phyloP scores from a whole-genome alignment of 2,113 vertebrate species.

The Hemiscyllium ocellatum region DNA sequence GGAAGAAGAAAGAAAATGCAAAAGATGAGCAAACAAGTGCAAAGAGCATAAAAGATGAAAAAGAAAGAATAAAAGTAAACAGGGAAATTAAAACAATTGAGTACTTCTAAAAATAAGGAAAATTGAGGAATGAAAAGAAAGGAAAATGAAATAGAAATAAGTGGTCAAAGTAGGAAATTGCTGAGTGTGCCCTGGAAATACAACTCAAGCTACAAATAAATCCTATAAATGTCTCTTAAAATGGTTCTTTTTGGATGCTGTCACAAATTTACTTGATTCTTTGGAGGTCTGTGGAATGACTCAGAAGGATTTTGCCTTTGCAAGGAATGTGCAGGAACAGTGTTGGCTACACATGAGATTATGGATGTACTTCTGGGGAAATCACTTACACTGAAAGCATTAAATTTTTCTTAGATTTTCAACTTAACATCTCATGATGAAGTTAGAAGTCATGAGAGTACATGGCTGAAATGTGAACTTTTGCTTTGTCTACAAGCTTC shows the following conservation, averaged over 20 bases:
- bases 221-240: not conserved
- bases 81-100: not conserved
- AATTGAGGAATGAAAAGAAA: not conserved
- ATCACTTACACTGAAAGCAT: not conserved
- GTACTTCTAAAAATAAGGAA: not conserved
- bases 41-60: not conserved
- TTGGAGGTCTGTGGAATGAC: not conserved
- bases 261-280: not conserved
- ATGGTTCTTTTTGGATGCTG: not conserved
- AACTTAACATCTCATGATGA: not conserved
- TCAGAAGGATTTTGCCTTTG: not conserved
- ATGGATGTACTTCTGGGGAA: not conserved
- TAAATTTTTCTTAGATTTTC: not conserved
- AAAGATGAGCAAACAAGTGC: not conserved
- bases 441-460: not conserved
- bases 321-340: not conserved
- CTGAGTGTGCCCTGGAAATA: not conserved
- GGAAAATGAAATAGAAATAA: not conserved
- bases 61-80: not conserved
- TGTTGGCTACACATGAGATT: not conserved
- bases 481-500: not conserved
- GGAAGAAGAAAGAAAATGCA: not conserved
- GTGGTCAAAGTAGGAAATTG: not conserved
- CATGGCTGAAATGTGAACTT: not conserved
- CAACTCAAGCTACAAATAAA: not conserved